Evolutionary conservation across 2,113 vertebrate genomes (phyloP).

Genomic region (Circaetus gallicus): DNA sequence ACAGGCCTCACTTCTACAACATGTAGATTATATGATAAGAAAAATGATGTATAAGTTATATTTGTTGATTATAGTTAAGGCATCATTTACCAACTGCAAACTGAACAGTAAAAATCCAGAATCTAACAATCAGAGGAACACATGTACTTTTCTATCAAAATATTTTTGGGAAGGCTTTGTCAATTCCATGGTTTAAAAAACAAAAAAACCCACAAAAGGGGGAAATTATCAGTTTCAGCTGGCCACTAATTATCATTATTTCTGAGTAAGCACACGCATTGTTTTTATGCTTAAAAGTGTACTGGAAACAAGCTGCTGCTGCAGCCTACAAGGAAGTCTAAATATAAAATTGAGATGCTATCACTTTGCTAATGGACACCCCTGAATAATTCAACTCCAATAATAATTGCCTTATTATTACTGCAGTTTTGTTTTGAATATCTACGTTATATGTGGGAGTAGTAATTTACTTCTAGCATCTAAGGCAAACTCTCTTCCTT

Average conservation of each 20-base stretch:
- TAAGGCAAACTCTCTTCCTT: constrained; percentile 49
- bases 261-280: constrained; percentile 59
- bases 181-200: not conserved
- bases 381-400: constrained; percentile 84
- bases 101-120: not conserved
- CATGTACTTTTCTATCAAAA: not conserved
- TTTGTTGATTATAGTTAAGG: constrained; percentile 30
- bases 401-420: constrained; percentile 58
- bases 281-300: constrained; percentile 65
- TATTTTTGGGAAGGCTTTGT: not conserved
- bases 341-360: constrained; percentile 80
- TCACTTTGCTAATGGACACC: constrained; percentile 77
- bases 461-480: constrained; percentile 78
- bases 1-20: constrained; percentile 20
- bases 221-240: constrained; percentile 19
- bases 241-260: constrained; percentile 74
- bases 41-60: not conserved
- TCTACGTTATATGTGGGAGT: constrained; percentile 69
- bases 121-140: not conserved
- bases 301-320: constrained; percentile 75
- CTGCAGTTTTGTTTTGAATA: constrained; percentile 55
- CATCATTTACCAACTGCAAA: not conserved
- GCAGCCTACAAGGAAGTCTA: constrained; percentile 73
- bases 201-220: not conserved
- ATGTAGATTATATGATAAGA: constrained; percentile 4